Conservation (phyloP, 2,888 invertebrate genomes). For the Chrysotoxum bicinctum region DNA sequence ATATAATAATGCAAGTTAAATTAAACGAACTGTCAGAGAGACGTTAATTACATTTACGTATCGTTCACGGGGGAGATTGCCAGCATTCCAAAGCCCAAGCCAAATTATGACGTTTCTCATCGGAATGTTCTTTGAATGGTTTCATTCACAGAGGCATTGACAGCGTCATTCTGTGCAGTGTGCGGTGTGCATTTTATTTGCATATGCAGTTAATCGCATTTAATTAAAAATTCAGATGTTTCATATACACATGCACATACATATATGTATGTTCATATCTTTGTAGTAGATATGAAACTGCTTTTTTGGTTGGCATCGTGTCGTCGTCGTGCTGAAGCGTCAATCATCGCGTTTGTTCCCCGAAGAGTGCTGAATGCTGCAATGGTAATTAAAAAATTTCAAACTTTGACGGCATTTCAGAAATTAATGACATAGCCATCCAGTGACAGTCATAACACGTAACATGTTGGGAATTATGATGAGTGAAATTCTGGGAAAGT, state of each 20-base stretch:
- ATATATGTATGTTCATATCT: background rate
- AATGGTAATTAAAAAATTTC: background rate
- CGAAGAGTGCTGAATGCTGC: background rate
- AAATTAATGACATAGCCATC: constrained; percentile 9
- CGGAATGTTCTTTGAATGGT: constrained; percentile 15
- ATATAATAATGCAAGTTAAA: constrained; percentile 40
- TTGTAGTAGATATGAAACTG: background rate
- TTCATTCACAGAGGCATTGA: constrained; percentile 24
- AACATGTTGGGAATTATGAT: constrained; percentile 7
- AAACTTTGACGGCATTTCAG: constrained; percentile 18
- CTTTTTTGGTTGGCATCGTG: background rate
- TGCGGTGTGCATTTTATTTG: constrained; percentile 24
- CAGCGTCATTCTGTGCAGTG: background rate
- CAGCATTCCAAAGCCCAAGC: constrained; percentile 2
- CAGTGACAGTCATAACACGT: background rate
- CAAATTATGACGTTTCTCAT: constrained; percentile 28
- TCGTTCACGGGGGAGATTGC: constrained; percentile 9
- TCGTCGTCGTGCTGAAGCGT: background rate
- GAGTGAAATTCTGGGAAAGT: background rate
- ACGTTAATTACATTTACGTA: constrained; percentile 52
- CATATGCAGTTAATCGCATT: constrained; percentile 47
- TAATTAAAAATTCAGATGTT: constrained; percentile 44
- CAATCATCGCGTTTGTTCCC: background rate
- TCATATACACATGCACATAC: background rate
- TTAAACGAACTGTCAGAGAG: constrained; percentile 45